Evolutionary conservation across 2,113 vertebrate genomes (phyloP), one percentile per base, ranked within the genome.

Genomic region (Pimephales promelas): DNA sequence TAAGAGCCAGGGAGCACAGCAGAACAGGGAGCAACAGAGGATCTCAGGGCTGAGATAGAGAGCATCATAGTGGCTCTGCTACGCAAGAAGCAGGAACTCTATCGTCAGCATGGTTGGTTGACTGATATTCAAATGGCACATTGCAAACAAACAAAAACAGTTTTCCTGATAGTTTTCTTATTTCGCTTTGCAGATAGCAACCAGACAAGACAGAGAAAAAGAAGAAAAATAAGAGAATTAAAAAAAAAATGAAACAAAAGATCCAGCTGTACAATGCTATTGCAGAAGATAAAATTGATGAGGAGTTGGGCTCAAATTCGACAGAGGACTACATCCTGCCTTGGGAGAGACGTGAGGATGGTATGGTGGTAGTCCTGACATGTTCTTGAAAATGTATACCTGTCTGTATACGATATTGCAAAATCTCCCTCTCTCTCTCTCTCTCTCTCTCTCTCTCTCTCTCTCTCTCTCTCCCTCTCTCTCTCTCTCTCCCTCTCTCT

Each of bases 121-220:
- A 64, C 26, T 7, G 14, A 64, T 64, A 28, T 64, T 64, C 28
- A 31, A 64, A 64, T 64, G 61, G 26, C 31, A 31, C 61, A 64
- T 64, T 64, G 2, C 11, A 62, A 62, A 62, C 4, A 62, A 28
- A 62, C n/a, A 61, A 61, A 61, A 24, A 24, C 36, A 7, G 36
- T 36, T 36, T 36, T 36, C 36, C 24, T 13, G 11, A 14, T 13
- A 62, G 26, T 62, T 64, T 64, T 64, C 61, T 31, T 64, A 26
- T 64, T 64, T 64, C 61, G 31, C 61, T 64, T 64, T 31, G 61
- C 61, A 31, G 61, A 64, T 64, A 64, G 61, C 61, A 64, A 64
- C 14, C 61, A 64, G 14, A 66, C 28, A 18, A 34, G 28, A 28
- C 62, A 66, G 18, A 64, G 61, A 13, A 64, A 64, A 26, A 64